A percentile compares a stretch with the other conserved stretches of the same genome.
Conservation (phyloP, 2,888 invertebrate species). For the Platynereis dumerilii region DNA sequence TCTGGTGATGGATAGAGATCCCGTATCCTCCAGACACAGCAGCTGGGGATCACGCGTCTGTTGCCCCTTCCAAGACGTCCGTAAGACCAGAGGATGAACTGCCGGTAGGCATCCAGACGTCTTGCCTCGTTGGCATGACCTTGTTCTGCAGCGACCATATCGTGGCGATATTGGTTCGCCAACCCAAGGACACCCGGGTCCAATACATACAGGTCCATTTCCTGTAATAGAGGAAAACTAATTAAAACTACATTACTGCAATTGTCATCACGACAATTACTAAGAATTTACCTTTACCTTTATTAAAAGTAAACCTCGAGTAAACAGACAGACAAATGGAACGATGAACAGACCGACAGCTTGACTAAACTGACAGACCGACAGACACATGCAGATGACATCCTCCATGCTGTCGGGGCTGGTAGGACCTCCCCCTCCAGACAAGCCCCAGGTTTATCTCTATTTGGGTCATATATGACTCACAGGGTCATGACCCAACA, state of each 20-base stretch:
- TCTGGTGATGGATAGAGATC: constrained; percentile 33
- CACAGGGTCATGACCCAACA: no score
- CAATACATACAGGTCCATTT: constrained; percentile 20
- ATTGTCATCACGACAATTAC: neutral
- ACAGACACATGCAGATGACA: no score
- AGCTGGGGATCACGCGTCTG: constrained; percentile 34
- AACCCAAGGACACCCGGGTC: constrained; percentile 27
- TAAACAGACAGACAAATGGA: no score
- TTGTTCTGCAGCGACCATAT: constrained; percentile 18
- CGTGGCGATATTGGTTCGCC: constrained; percentile 19
- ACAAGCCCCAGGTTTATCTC: no score
- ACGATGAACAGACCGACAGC: no score
- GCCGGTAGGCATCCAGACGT: constrained; percentile 34
- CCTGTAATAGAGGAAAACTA: constrained; percentile 9
- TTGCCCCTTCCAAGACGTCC: constrained; percentile 32
- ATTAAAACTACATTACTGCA: neutral
- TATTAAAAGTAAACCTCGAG: neutral
- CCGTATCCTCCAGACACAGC: constrained; percentile 35
- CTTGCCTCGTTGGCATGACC: constrained; percentile 27
- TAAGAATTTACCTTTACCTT: no score
- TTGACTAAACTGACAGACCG: no score
- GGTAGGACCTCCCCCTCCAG: no score
- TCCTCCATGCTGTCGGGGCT: no score
- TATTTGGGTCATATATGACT: no score
- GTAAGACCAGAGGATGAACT: constrained; percentile 34